Percentiles rank a stretch among this genome's conserved stretches.
These are phyloP conservation scores for Potamarius usumacintae DNA, from an alignment of 2,113 vertebrate species.

Conservation along the genomic window DNA sequence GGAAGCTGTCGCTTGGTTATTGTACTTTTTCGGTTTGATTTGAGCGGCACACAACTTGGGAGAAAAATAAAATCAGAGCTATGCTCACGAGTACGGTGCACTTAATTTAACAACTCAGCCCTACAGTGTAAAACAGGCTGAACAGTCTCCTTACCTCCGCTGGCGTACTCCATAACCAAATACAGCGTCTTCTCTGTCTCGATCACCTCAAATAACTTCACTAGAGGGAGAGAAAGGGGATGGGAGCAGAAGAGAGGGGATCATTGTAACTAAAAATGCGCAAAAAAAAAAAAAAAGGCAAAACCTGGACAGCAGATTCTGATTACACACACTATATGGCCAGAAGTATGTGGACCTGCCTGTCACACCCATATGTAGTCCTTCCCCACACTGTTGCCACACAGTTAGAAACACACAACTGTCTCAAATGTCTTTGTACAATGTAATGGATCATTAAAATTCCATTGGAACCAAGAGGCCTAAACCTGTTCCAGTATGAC, in stretches of 20 bases:
- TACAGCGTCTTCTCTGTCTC: conserved; percentile 94
- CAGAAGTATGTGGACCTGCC: not conserved
- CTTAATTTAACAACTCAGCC: not conserved
- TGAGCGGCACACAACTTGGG: not conserved
- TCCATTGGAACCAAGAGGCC: too few relatives aligned
- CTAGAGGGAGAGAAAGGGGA: conserved; percentile 64
- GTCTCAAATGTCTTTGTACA: not conserved
- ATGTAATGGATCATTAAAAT: not conserved
- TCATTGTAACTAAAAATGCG: not conserved
- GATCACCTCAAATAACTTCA: conserved; percentile 95
- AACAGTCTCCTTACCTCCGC: conserved; percentile 78
- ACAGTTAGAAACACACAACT: not conserved
- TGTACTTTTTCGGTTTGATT: not conserved
- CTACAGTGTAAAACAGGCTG: not conserved
- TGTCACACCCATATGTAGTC: not conserved
- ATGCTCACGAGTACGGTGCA: not conserved
- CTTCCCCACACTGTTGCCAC: not conserved
- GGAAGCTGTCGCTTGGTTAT: not conserved
- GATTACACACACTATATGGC: not conserved
- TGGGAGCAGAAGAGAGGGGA: not conserved
- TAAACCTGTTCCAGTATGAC: too few relatives aligned
- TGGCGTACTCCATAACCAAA: conserved; percentile 93
- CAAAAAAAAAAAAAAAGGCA: not conserved
- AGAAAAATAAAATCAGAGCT: not conserved
- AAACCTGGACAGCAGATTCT: not conserved